These are phyloP conservation scores for Capromys pilorides DNA, from an alignment of 2,797 vertebrate genomes.

Conservation along the genomic window DNA sequence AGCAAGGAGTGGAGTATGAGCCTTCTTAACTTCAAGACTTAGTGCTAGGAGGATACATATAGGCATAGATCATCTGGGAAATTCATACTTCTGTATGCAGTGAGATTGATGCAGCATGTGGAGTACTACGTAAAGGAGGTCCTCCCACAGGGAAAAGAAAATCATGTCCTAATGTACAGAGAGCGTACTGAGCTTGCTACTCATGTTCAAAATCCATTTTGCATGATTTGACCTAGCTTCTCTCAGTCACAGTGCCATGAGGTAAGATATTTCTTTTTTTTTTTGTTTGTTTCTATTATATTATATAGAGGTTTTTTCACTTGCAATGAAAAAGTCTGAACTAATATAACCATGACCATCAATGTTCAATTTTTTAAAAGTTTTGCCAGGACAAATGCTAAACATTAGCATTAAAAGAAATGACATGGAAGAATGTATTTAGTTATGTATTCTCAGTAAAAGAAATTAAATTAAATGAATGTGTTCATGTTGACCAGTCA, in stretches of 20 bases:
- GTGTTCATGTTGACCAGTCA: background rate
- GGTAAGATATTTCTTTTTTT: background rate
- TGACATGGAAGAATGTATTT: conserved; percentile 6
- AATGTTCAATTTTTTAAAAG: conserved; percentile 33
- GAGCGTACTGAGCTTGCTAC: background rate
- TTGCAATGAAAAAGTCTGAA: background rate
- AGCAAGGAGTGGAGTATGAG: background rate
- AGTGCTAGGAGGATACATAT: background rate
- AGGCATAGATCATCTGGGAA: background rate
- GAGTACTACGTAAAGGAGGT: background rate
- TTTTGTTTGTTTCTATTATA: background rate
- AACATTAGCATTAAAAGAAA: conserved; percentile 42
- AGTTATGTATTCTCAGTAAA: background rate
- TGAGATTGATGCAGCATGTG: background rate
- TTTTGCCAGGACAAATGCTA: background rate
- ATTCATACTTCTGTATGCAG: background rate
- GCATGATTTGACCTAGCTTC: background rate
- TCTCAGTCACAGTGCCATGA: background rate
- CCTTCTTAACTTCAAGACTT: background rate
- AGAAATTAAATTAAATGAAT: conserved; percentile 12
- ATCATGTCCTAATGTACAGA: background rate
- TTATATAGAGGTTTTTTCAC: background rate
- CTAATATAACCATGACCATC: background rate
- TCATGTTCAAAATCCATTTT: background rate
- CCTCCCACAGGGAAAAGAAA: background rate